Base-by-base conservation (phyloP, 2,888 invertebrate species). In the Orchesellides sinensis region DNA sequence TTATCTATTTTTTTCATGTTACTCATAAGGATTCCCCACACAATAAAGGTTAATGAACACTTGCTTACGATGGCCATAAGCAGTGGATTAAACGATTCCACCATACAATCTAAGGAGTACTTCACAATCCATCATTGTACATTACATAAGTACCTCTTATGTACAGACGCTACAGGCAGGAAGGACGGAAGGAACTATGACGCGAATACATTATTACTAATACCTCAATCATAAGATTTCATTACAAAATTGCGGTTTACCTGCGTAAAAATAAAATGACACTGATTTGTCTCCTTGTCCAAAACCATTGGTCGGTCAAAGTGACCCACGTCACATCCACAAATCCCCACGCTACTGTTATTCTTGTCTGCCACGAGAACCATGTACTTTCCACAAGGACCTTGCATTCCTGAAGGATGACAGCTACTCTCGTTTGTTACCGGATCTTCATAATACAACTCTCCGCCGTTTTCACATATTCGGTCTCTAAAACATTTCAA, bases 241-340 rank as follows among this genome's bases (percentile, higher is more conserved):
- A n/a, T n/a, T n/a, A n/a, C n/a, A n/a, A n/a, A n/a, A n/a, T n/a
- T 40, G 40, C 40, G 10, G 14, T 19, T 59, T 54, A 84, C 84
- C 74, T 84, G 73, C 29, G 68, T 66, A 40, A 84, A 84, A 27
- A 84, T 78, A 73, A 59, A 78, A 40, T 84, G 69, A 35, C 84
- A 84, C 25, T 80, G 29, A 14, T 75, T 59, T 3, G 29, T 59
- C 3, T 70, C 72, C 25, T 19, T 35, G 45, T 84, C 12, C 29
- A 63, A 78, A 12, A 84, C 32, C 23, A 73, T 25, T n/a, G 66
- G 10, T 23, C 84, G 47, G 0, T 56, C 32, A 56, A 25, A 54
- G 35, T 69, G 47, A 14, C 27, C 23, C 21, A 59, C 54, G 32
- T 82, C 84, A 49, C 84, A 84, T 47, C 61, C 56, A 56, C 84